Conservation (phyloP, 64 coral and sea anemone genomes). For the Catalaphyllia jardinei region DNA sequence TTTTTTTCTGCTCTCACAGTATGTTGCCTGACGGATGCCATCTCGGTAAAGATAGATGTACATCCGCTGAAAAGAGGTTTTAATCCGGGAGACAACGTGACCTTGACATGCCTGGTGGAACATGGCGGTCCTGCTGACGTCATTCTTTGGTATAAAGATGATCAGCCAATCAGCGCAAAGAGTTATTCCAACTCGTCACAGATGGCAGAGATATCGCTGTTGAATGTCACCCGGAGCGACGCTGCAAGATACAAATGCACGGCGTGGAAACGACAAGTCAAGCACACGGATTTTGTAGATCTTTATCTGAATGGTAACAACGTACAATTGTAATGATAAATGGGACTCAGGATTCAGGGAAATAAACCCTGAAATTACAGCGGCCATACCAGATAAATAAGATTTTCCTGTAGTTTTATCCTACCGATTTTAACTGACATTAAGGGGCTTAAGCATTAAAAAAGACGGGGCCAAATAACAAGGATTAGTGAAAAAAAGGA, state of each 20-base stretch:
- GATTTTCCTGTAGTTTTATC: too few relatives aligned
- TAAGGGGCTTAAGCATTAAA: too few relatives aligned
- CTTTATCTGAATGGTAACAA: not conserved
- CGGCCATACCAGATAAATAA: too few relatives aligned
- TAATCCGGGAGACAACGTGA: conserved; percentile 1
- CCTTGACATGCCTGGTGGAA: not conserved
- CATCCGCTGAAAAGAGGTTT: not conserved
- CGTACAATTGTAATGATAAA: not conserved
- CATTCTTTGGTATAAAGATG: conserved; percentile 9
- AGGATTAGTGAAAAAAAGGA: too few relatives aligned
- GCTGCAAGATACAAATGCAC: conserved; percentile 15
- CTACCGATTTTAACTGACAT: too few relatives aligned
- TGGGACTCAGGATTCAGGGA: too few relatives aligned
- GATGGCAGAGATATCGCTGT: not conserved
- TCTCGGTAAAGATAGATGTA: conserved; percentile 10
- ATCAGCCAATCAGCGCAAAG: not conserved
- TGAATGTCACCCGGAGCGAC: not conserved
- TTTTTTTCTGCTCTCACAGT: not conserved
- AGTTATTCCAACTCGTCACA: not conserved
- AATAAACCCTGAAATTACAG: too few relatives aligned
- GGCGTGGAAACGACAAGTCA: not conserved
- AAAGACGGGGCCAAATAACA: too few relatives aligned
- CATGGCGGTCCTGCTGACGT: not conserved
- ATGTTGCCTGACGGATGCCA: not conserved
- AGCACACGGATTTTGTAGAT: not conserved